These are phyloP conservation scores for Apostichopus californicus DNA, from an alignment of 35 echinoderm and acorn worm species.

Conservation along the genomic window DNA sequence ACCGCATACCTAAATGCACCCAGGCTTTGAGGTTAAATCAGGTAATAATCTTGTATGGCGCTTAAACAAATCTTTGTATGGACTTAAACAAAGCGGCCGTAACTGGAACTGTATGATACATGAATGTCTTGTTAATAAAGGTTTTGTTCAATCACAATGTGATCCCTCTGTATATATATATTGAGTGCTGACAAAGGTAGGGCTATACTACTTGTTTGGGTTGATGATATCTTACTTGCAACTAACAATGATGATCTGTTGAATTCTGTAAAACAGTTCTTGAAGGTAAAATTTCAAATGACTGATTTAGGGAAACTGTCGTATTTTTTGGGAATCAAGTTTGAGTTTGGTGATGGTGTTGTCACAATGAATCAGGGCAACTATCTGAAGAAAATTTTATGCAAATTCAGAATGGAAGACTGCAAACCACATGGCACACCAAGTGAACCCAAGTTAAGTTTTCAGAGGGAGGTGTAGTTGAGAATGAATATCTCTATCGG, in stretches of 20 bases:
- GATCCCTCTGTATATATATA: conserved; percentile 31
- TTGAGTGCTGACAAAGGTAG: background rate
- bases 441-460: background rate
- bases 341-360: conserved; percentile 28
- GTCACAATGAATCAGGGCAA: conserved; percentile 29
- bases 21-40: background rate
- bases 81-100: conserved; percentile 61
- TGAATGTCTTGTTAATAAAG: conserved; percentile 22
- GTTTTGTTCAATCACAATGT: background rate
- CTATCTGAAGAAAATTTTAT: background rate
- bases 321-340: conserved; percentile 59
- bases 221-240: conserved; percentile 7
- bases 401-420: conserved; percentile 3
- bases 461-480: background rate
- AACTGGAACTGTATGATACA: conserved; percentile 72
- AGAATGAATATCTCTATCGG: background rate
- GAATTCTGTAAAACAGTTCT: background rate
- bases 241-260: background rate
- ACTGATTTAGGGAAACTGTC: conserved; percentile 43
- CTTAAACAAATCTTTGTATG: conserved; percentile 68
- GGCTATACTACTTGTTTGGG: conserved; percentile 16
- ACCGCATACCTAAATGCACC: conserved; percentile 67
- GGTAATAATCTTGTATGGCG: conserved; percentile 42
- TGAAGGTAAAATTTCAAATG: conserved; percentile 34
- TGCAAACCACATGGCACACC: background rate